Evolutionary conservation across 2,113 vertebrate genomes (phyloP), one percentile per base, ranked within the genome.

Genomic region (Phaethon lepturus): DNA sequence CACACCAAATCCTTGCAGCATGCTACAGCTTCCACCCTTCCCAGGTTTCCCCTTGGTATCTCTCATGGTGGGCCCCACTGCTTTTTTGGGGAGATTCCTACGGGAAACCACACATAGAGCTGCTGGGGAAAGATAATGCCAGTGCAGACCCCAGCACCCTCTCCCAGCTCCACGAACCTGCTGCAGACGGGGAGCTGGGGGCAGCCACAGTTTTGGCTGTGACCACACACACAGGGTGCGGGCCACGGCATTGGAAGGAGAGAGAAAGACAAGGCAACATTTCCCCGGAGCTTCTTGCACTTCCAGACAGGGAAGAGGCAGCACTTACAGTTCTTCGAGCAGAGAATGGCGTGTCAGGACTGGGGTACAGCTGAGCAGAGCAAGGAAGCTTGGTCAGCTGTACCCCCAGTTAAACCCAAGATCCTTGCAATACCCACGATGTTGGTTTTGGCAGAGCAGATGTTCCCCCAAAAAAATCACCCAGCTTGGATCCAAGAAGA

Each of bases 151-250:
- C 53, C 60, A 47, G 68, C 26, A 66, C 15, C 26, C 26, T 17
- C 58, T 50, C 66, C 31, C n/a, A 49, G 29, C 20, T 55, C 19
- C 47, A 23, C 0, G 2, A 35, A 28, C 17, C 35, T 2, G 0
- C 45, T 40, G n/a, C 38, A 53, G 67, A n/a, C 4, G 4, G 7
- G n/a, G 19, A 62, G 55, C 19, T 17, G 8, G 31, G 10, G 16
- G 24, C 52, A 92, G 42, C 19, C 58, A 58, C 44, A 31, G 26
- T 28, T 93, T 29, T 23, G 59, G 24, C 17, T 69, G 22, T 3
- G 7, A 69, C 3, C 55, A 56, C 50, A 13, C 0, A 29, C 33
- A 64, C 7, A n/a, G 0, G 1, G 12, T 50, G 22, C n/a, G 2
- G 59, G 35, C 11, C 55, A 25, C 1, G 7, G 19, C 47, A 76